These are phyloP conservation scores for Aspidoscelis tigris DNA, from an alignment of 2,113 vertebrate species.

Conservation along the genomic window DNA sequence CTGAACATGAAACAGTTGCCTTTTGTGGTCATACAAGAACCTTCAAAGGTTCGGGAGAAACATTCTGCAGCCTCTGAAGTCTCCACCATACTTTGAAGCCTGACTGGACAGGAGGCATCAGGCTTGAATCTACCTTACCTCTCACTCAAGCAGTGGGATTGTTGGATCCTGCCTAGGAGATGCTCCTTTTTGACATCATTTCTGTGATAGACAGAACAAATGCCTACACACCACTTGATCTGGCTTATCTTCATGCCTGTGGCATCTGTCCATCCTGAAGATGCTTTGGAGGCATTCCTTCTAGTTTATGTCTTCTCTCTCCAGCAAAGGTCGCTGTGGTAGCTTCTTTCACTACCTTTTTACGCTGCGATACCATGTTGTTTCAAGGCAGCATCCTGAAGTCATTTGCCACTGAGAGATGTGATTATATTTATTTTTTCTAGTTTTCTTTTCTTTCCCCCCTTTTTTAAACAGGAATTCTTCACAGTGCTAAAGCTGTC, in stretches of 20 bases:
- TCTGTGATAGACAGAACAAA: too few species aligned
- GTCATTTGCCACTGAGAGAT: conserved; percentile 40
- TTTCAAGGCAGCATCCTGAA: conserved; percentile 51
- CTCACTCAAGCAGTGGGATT: too few species aligned
- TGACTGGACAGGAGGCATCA: too few species aligned
- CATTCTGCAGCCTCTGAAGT: too few species aligned
- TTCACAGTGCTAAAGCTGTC: conserved; percentile 49
- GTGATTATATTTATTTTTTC: conserved; percentile 45
- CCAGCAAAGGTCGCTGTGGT: neutral
- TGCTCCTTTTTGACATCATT: too few species aligned
- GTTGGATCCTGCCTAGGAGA: too few species aligned
- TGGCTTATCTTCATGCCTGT: neutral
- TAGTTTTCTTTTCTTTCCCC: neutral
- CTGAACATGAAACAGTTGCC: too few species aligned
- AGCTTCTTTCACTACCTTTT: neutral
- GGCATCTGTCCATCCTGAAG: neutral
- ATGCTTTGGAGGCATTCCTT: neutral
- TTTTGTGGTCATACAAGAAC: too few species aligned
- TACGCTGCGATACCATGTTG: neutral
- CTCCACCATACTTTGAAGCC: too few species aligned
- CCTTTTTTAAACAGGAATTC: conserved; percentile 42
- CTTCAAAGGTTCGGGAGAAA: too few species aligned
- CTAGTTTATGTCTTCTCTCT: neutral
- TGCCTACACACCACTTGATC: neutral
- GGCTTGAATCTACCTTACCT: too few species aligned